Conservation (phyloP, 2,888 invertebrate genomes). For the Drosophila tripunctata region DNA sequence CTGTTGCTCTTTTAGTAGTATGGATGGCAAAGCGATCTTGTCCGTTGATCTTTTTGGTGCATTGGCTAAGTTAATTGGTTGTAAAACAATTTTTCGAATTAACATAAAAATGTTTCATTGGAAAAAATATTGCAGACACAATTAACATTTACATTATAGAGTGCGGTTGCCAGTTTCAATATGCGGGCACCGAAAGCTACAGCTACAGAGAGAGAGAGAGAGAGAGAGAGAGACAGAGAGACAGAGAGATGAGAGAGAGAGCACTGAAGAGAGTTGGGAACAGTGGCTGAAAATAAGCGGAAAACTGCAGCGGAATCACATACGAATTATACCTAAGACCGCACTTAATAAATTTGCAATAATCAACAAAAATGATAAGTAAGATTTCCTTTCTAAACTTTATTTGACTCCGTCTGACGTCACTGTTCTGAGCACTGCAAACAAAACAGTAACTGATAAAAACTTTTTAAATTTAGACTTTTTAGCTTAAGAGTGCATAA, state of each 20-base stretch:
- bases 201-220: background rate
- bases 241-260: background rate
- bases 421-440: no score
- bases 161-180: conserved; percentile 13
- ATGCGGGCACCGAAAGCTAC: no score
- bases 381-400: no score
- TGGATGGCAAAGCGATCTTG: conserved; percentile 69
- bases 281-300: background rate
- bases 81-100: conserved; percentile 80
- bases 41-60: conserved; percentile 81
- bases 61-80: conserved; percentile 82
- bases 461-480: no score
- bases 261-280: background rate
- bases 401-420: no score
- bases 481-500: no score
- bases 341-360: no score
- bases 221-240: background rate
- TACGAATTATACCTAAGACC: no score
- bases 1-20: conserved; percentile 19
- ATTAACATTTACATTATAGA: conserved; percentile 54
- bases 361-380: no score
- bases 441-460: no score
- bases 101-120: conserved; percentile 80
- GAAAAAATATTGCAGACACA: conserved; percentile 70
- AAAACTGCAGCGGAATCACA: background rate